phyloP scores from a whole-genome alignment of 2,797 vertebrate species.

The Aldrovandia affinis region DNA sequence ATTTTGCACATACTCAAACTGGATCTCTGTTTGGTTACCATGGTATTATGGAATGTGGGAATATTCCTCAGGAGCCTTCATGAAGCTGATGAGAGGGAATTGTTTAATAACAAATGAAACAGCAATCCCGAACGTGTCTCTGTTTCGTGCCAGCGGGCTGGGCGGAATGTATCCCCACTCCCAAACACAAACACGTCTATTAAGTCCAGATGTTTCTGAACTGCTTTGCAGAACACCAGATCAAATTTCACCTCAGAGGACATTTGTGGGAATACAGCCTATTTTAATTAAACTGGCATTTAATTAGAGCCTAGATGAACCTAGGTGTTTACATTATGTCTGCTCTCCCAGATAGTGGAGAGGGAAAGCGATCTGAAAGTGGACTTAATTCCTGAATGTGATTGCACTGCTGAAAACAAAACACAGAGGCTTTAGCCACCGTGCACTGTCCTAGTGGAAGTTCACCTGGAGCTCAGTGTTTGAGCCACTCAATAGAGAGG shows the following conservation, averaged over 20 bases:
- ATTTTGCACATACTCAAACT: neutral
- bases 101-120: neutral
- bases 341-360: constrained; percentile 58
- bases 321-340: constrained; percentile 67
- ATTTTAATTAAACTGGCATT: constrained; percentile 67
- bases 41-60: neutral
- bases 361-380: constrained; percentile 60
- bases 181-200: neutral
- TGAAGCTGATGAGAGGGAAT: neutral
- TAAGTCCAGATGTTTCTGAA: neutral
- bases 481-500: no score
- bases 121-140: neutral
- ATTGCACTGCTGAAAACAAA: neutral
- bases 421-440: no score
- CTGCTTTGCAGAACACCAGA: neutral
- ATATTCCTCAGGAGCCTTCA: neutral
- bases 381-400: constrained; percentile 41
- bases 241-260: neutral
- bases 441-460: no score
- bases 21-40: neutral
- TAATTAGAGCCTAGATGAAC: constrained; percentile 60
- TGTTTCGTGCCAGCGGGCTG: neutral
- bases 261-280: neutral
- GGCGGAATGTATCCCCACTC: neutral
- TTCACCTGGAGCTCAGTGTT: no score